Conservation (phyloP, 2,113 vertebrate species). For the Chloebia gouldiae region DNA sequence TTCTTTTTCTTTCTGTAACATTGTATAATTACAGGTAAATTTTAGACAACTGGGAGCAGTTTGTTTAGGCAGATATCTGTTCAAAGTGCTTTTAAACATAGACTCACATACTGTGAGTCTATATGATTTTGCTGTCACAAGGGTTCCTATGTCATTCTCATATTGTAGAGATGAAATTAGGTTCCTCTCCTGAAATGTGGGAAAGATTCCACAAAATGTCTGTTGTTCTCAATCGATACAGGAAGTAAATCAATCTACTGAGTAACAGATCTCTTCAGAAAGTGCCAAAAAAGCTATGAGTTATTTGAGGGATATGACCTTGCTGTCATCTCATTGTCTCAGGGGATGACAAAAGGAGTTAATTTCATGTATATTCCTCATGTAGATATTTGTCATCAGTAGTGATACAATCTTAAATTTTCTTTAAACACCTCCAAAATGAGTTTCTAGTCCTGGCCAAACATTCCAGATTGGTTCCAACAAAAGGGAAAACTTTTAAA, state of each 20-base stretch:
- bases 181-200: background rate
- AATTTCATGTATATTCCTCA: background rate
- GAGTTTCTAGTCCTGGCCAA: background rate
- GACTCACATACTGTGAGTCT: background rate
- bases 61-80: background rate
- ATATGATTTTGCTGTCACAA: background rate
- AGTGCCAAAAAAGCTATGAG: background rate
- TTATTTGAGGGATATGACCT: background rate
- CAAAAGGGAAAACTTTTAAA: background rate
- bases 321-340: background rate
- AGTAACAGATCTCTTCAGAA: background rate
- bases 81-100: background rate
- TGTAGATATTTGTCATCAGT: background rate
- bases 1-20: constrained; percentile 24
- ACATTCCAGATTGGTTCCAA: background rate
- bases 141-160: background rate
- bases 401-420: background rate
- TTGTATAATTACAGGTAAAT: background rate
- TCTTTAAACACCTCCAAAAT: background rate
- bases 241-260: constrained; percentile 8
- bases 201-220: background rate
- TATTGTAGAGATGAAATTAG: background rate
- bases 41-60: background rate
- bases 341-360: background rate
- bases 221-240: background rate